Conservation (phyloP, 2,888 invertebrate species). For the Lasioglossum oenotherae region DNA sequence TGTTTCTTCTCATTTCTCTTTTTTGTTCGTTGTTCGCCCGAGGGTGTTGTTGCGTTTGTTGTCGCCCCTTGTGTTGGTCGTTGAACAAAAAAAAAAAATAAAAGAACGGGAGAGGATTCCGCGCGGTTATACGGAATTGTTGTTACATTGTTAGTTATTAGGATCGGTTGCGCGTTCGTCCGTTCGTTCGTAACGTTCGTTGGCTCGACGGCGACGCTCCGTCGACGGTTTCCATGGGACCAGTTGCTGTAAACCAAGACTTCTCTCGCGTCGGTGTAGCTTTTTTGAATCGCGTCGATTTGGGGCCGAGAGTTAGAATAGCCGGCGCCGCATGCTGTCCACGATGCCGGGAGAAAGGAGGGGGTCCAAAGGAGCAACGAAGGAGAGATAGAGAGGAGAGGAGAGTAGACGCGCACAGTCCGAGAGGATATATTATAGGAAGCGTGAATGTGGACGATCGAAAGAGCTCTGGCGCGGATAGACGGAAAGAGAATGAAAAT, state of each 20-base stretch:
- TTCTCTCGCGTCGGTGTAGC: slow-evolving; percentile 47
- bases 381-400: neutral
- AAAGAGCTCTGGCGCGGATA: neutral
- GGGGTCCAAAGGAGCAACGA: slow-evolving; percentile 5
- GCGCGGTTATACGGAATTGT: slow-evolving; percentile 43
- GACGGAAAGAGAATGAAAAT: slow-evolving; percentile 35
- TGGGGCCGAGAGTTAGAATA: neutral
- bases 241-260: slow-evolving; percentile 58
- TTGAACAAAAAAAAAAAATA: neutral
- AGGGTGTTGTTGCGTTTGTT: slow-evolving; percentile 37
- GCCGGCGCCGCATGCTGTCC: slow-evolving; percentile 54
- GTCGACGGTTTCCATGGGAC: slow-evolving; percentile 60
- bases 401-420: neutral
- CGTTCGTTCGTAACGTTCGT: slow-evolving; percentile 35
- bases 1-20: slow-evolving; percentile 42
- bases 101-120: neutral
- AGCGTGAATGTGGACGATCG: slow-evolving; percentile 4
- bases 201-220: slow-evolving; percentile 48
- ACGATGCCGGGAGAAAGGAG: slow-evolving; percentile 1
- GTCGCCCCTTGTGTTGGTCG: slow-evolving; percentile 37
- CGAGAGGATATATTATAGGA: neutral
- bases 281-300: slow-evolving; percentile 23
- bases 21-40: slow-evolving; percentile 28
- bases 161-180: slow-evolving; percentile 12
- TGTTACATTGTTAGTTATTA: slow-evolving; percentile 61